phyloP scores from a whole-genome alignment of 1,140 invertebrate species.

The Zophobas morio region DNA sequence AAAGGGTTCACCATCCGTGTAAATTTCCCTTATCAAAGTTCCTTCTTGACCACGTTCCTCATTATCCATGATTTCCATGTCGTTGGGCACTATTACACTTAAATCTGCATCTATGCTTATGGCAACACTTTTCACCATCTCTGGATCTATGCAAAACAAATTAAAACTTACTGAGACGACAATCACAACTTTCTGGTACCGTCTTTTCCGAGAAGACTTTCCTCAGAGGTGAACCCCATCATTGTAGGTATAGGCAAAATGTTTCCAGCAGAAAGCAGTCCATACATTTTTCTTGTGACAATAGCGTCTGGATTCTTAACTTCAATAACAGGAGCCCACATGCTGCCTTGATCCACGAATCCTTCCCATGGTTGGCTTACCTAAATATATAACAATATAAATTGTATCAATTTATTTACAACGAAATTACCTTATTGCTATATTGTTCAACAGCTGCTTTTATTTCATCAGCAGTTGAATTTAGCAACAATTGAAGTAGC shows the following conservation, averaged over 20 bases:
- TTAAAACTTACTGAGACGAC: no score
- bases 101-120: no score
- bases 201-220: background rate
- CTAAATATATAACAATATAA: background rate
- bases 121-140: no score
- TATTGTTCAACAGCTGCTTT: slow-evolving; percentile 3
- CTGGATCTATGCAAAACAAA: no score
- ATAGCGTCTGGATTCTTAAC: slow-evolving; percentile 29
- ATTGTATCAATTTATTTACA: background rate
- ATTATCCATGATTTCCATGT: background rate
- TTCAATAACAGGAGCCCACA: slow-evolving; percentile 27
- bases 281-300: slow-evolving; percentile 44
- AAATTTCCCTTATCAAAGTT: background rate
- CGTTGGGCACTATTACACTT: background rate
- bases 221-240: slow-evolving; percentile 45
- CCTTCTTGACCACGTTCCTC: background rate
- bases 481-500: slow-evolving; percentile 13
- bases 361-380: no score
- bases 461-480: background rate
- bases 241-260: slow-evolving; percentile 30
- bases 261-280: slow-evolving; percentile 32
- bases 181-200: no score
- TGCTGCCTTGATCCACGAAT: background rate
- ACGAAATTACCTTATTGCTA: background rate
- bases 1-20: background rate